A percentile compares a stretch with the other conserved stretches of the same genome.
phyloP scores from a whole-genome alignment of 53 echinoderm and acorn worm species.

The Paelopatides confundens region DNA sequence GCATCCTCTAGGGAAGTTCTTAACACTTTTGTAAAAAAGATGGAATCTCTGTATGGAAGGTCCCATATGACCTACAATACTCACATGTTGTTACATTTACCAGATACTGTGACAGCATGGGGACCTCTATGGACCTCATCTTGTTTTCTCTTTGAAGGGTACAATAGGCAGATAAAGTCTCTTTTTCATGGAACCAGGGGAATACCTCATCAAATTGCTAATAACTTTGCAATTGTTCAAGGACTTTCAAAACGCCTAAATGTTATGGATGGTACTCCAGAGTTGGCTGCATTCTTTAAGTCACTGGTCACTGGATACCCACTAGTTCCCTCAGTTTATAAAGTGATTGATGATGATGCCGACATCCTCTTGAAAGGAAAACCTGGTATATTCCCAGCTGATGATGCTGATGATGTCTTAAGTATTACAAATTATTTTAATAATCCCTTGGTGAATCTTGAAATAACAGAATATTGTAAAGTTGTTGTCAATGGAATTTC shows the following conservation, averaged over 20 bases:
- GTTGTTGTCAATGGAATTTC: not conserved
- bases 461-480: slow-evolving; percentile 2
- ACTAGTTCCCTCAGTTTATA: not conserved
- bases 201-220: not conserved
- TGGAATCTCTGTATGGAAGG: slow-evolving; percentile 1
- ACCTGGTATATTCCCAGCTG: not conserved
- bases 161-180: not conserved
- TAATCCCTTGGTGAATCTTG: not conserved
- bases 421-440: not conserved
- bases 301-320: slow-evolving; percentile 20
- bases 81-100: slow-evolving; percentile 1
- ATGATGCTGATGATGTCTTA: not conserved
- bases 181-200: slow-evolving; percentile 18
- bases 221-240: slow-evolving; percentile 6
- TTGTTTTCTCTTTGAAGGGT: slow-evolving; percentile 9
- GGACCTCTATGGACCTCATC: slow-evolving; percentile 19
- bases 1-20: not conserved
- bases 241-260: not conserved
- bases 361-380: not conserved
- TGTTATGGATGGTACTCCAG: slow-evolving; percentile 1
- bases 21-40: slow-evolving; percentile 7
- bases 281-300: not conserved
- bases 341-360: not conserved
- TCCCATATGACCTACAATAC: slow-evolving; percentile 6
- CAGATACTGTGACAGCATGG: not conserved